Conservation (phyloP, 2,888 invertebrate species). For the Sarcophaga caerulescens region DNA sequence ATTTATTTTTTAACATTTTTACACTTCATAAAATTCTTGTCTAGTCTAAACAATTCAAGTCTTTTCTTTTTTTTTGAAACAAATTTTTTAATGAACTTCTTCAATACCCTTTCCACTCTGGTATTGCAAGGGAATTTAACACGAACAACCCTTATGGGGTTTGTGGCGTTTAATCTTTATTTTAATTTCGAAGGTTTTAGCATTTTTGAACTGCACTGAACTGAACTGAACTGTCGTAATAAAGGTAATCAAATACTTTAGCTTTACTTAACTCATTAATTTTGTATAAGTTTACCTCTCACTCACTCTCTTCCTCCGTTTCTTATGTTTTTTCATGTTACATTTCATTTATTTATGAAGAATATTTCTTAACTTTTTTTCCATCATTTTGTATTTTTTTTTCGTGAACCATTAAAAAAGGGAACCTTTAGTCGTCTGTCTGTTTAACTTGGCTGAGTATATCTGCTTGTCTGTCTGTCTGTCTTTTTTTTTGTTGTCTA, state of each 20-base stretch:
- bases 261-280: slow-evolving; percentile 62
- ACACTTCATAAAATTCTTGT: slow-evolving; percentile 51
- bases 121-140: not conserved
- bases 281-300: slow-evolving; percentile 42
- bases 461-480: slow-evolving; percentile 28
- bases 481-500: slow-evolving; percentile 52
- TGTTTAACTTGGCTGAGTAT: not conserved
- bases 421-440: slow-evolving; percentile 48
- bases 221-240: not conserved
- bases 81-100: too few relatives aligned
- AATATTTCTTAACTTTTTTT: not conserved
- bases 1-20: slow-evolving; percentile 16
- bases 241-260: slow-evolving; percentile 65
- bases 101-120: not conserved
- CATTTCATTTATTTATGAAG: slow-evolving; percentile 1
- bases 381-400: slow-evolving; percentile 13
- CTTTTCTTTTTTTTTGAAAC: too few relatives aligned
- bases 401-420: slow-evolving; percentile 19
- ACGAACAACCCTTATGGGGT: slow-evolving; percentile 37
- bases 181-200: slow-evolving; percentile 38
- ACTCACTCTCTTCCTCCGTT: not conserved
- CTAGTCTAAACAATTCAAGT: slow-evolving; percentile 39
- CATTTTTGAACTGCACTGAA: slow-evolving; percentile 31
- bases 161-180: slow-evolving; percentile 3
- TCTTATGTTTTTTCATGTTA: not conserved